Base-by-base conservation (phyloP, 1,140 invertebrate genomes). In the Phymastichus coffea region DNA sequence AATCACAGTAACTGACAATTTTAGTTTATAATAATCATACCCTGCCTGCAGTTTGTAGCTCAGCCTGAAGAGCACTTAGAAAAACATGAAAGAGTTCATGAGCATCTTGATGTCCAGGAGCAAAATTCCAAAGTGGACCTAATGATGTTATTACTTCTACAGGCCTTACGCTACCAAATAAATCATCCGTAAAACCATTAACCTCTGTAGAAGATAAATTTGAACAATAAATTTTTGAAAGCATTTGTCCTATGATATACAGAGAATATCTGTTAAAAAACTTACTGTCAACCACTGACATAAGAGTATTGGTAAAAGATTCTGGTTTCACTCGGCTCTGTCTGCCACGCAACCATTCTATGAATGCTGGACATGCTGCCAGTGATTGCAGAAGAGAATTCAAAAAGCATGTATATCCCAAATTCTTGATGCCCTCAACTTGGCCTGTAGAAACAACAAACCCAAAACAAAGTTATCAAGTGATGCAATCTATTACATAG, bases 61-160 rank as follows among this genome's bases (percentile, higher is more conserved):
- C 93, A 76, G 93, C 89, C 76, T 94, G 92, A 17, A 97, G 79
- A 25, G 93, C 93, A 23, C 90, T 86, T 10, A 94, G 82, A 63
- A 97, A 74, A 12, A 94, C 87, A 80, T 95, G 92, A 60, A 95
- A 89, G 43, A 96, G 74, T 75, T 97, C 94, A 76, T 96, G 93
- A 17, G 92, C 91, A 82, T 97, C 94, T 81, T 96, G 93, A 79
- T 97, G 91, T 63, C 93, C 92, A 61, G 88, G 85, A 0, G 89
- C 86, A 52, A 95, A 92, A 43, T 91, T 86, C 93, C 93, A 96
- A 8, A 89, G 79, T 1, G 85, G 78, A 57, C 87, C 83, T 0
- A 97, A 73, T 0, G 90, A 87, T 60, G 87, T 85, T 57, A 95
- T 84, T 4, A 95, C 86, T 28, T 88, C 88, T 9, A 86, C 82